phyloP scores from a whole-genome alignment of 2,797 vertebrate species.

The Alca torda region DNA sequence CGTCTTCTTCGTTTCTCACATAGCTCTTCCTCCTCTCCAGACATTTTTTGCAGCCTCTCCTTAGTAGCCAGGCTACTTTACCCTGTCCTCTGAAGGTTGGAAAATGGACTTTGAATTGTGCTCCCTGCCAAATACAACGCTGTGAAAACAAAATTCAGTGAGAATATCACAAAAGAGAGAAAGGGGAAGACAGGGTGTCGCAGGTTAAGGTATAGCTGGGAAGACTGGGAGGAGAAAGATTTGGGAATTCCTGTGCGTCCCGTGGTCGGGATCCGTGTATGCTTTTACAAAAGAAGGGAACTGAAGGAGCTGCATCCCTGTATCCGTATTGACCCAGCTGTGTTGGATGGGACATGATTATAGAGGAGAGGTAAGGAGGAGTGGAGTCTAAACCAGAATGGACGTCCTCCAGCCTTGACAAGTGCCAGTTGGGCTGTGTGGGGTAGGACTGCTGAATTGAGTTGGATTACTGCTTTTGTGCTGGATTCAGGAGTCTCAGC shows the following conservation, averaged over 20 bases:
- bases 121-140: neutral
- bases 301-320: neutral
- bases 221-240: neutral
- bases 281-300: neutral
- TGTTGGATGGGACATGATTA: accelerated
- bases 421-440: neutral
- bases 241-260: neutral
- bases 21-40: neutral
- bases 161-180: neutral
- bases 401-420: neutral
- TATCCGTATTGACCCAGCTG: neutral
- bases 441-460: neutral
- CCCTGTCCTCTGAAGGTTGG: neutral
- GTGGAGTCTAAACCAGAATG: accelerated
- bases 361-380: neutral
- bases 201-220: neutral
- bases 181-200: neutral
- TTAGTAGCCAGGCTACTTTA: neutral
- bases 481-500: neutral
- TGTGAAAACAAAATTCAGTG: neutral
- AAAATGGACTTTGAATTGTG: neutral
- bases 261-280: accelerated
- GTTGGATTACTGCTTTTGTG: neutral
- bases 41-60: accelerated
- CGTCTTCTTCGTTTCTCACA: neutral